phyloP scores from a whole-genome alignment of 2,888 invertebrate species.

The Rhamphomyia laevipes region DNA sequence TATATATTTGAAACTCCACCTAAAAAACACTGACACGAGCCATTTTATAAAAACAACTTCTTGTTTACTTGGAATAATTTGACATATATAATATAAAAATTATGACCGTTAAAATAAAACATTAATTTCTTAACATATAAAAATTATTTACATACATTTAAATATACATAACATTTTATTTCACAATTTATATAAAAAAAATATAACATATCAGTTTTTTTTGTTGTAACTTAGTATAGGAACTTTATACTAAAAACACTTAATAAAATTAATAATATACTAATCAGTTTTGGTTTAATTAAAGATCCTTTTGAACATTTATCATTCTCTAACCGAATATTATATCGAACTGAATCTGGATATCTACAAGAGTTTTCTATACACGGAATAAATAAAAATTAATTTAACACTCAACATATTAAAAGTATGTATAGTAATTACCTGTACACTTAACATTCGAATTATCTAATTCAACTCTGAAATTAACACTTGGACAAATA shows the following conservation, averaged over 20 bases:
- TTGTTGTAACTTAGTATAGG: neutral
- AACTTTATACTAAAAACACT: slow-evolving; percentile 5
- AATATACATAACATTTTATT: too few species aligned
- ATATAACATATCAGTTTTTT: too few species aligned
- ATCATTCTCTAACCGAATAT: slow-evolving; percentile 40
- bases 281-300: neutral
- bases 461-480: slow-evolving; percentile 40
- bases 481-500: slow-evolving; percentile 43
- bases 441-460: slow-evolving; percentile 47
- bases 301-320: slow-evolving; percentile 27
- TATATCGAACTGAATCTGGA: slow-evolving; percentile 52
- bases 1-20: too few species aligned
- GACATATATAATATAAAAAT: too few species aligned
- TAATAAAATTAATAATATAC: neutral
- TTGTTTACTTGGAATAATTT: too few species aligned
- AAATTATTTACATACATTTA: too few species aligned
- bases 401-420: neutral
- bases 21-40: too few species aligned
- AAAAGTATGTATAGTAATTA: slow-evolving; percentile 22
- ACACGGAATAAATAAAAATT: slow-evolving; percentile 3
- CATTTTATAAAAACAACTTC: too few species aligned
- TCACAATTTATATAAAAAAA: too few species aligned
- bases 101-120: too few species aligned
- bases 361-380: slow-evolving; percentile 54
- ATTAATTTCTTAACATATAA: too few species aligned